Percentiles rank a stretch among this genome's conserved stretches.
These are phyloP conservation scores for Phenganax subtilis DNA, from an alignment of 92 coral and sea anemone species.

Conservation along the genomic window DNA sequence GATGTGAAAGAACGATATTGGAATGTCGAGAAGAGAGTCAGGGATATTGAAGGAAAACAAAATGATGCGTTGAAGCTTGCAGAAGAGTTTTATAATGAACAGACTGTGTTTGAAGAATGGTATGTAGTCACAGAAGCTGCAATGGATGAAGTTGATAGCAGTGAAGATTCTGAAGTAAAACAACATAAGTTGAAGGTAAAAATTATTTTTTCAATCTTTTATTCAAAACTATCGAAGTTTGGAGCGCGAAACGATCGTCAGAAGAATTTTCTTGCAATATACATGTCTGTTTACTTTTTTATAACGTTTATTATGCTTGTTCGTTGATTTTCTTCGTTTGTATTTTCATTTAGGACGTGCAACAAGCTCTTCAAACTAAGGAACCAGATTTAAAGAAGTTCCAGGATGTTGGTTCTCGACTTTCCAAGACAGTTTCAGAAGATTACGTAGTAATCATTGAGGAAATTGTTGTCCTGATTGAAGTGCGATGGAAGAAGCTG, in stretches of 20 bases:
- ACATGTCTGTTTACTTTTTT: not conserved
- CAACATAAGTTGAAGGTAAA: constrained; percentile 57
- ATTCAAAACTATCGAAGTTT: not conserved
- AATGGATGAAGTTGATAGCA: constrained; percentile 48
- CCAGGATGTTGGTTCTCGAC: constrained; percentile 60
- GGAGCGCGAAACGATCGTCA: constrained; percentile 8
- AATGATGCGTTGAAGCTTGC: constrained; percentile 72
- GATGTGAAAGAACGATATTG: constrained; percentile 69
- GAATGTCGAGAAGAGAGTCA: constrained; percentile 55
- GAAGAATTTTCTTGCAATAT: no score
- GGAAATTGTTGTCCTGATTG: constrained; percentile 60
- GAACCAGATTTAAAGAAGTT: constrained; percentile 65
- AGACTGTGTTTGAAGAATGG: constrained; percentile 73
- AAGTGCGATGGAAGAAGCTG: constrained; percentile 69
- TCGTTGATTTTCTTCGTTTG: not conserved
- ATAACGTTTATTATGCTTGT: not conserved
- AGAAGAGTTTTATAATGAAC: constrained; percentile 61
- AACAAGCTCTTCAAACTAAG: constrained; percentile 66
- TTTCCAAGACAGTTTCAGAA: constrained; percentile 67
- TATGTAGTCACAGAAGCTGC: constrained; percentile 67
- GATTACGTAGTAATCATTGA: constrained; percentile 69
- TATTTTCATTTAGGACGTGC: constrained; percentile 56
- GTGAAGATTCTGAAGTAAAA: constrained; percentile 54
- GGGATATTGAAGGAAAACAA: constrained; percentile 55
- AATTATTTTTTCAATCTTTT: not conserved